A percentile compares a stretch with the other conserved stretches of the same genome.
Conservation (phyloP, 2,797 vertebrate species). For the Falco concolor region DNA sequence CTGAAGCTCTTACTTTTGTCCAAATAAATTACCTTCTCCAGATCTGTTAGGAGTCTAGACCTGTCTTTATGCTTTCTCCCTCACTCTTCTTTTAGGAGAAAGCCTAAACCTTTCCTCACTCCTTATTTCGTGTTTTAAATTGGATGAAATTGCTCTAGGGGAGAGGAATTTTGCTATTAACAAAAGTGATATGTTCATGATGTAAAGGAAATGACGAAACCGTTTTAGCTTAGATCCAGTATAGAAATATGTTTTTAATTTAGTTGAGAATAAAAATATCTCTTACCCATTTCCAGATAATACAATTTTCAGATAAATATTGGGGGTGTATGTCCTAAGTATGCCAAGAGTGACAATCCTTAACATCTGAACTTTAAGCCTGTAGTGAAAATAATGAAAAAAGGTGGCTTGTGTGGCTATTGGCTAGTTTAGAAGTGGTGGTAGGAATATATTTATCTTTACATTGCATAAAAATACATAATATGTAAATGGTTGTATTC, state of each 20-base stretch:
- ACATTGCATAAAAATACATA: not conserved
- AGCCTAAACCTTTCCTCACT: not conserved
- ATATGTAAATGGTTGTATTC: not conserved
- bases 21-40: not conserved
- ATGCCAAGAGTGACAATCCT: not conserved
- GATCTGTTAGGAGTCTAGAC: not conserved
- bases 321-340: too few relatives aligned
- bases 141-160: not conserved
- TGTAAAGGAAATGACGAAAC: not conserved
- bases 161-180: not conserved
- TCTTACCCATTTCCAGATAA: not conserved
- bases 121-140: not conserved
- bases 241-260: not conserved
- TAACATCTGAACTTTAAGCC: not conserved
- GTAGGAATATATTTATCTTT: not conserved
- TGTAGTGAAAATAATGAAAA: not conserved
- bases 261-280: not conserved
- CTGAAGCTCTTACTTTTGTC: not conserved
- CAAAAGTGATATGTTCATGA: not conserved
- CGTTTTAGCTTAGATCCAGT: not conserved
- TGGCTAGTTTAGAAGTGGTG: not conserved
- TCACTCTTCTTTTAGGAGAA: not conserved
- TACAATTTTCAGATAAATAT: not conserved
- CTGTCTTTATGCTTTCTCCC: not conserved
- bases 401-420: not conserved